Evolutionary conservation across 2,797 vertebrate genomes (phyloP).

Genomic region (Neosilurus hyrtlii): DNA sequence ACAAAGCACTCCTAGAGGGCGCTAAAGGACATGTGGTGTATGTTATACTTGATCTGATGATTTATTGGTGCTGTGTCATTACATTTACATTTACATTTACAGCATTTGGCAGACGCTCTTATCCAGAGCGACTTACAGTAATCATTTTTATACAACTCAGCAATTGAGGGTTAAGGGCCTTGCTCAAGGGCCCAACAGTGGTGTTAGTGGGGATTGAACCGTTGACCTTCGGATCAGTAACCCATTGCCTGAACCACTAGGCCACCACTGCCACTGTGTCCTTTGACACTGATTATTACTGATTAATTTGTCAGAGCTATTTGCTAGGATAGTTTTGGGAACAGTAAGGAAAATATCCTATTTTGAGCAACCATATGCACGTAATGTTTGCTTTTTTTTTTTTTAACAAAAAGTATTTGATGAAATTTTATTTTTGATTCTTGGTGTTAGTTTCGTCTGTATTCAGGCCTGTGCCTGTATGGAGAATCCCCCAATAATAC

Average conservation of each 20-base stretch:
- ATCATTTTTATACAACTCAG: no score
- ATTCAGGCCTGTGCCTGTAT: background rate
- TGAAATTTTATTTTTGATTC: background rate
- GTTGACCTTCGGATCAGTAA: no score
- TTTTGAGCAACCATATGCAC: background rate
- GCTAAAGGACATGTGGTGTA: slow-evolving; percentile 44
- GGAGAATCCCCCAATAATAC: background rate
- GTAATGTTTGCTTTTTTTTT: background rate
- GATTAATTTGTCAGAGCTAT: background rate
- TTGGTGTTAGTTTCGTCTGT: background rate
- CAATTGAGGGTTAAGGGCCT: no score
- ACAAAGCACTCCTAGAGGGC: slow-evolving; percentile 55
- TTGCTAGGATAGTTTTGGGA: background rate
- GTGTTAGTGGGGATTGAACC: no score
- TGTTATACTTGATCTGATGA: background rate
- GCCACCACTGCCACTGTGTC: no score
- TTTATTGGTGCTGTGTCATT: background rate
- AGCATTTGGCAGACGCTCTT: no score
- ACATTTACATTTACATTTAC: no score
- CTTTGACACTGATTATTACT: background rate
- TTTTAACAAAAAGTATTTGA: background rate
- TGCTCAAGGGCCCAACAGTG: no score
- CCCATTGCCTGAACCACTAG: no score
- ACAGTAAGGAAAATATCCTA: background rate
- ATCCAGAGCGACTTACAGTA: no score